phyloP scores from a whole-genome alignment of 2,113 vertebrate genomes.

The western clawed frog (Xenopus tropicalis) region UCB_Xtro_10.0 CM004447.2:103812501-103813000 shows the following conservation, averaged over 20 bases:
- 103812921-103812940: too few relatives aligned
- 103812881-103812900: too few relatives aligned
- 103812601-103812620: slow-evolving; percentile 1
- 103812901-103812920: too few relatives aligned
- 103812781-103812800: slow-evolving; percentile 2
- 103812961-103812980: too few relatives aligned
- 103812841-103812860: not conserved
- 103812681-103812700: slow-evolving; percentile 8
- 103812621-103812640: slow-evolving; percentile 16
- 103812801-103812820: slow-evolving; percentile 10
- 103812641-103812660: not conserved
- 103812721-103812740: slow-evolving; percentile 23
- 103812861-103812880: too few relatives aligned
- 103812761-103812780: slow-evolving; percentile 7
- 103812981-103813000: too few relatives aligned
- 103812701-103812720: slow-evolving; percentile 17
- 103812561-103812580: slow-evolving; percentile 16
- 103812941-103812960: too few relatives aligned
- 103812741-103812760: slow-evolving; percentile 1
- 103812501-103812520: not conserved
- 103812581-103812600: slow-evolving; percentile 27
- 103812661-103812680: slow-evolving; percentile 22
- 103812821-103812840: not conserved
- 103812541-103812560: not conserved
- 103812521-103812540: not conserved